Base-by-base conservation (phyloP, 2,113 vertebrate genomes). In the Acrocephalus arundinaceus region DNA sequence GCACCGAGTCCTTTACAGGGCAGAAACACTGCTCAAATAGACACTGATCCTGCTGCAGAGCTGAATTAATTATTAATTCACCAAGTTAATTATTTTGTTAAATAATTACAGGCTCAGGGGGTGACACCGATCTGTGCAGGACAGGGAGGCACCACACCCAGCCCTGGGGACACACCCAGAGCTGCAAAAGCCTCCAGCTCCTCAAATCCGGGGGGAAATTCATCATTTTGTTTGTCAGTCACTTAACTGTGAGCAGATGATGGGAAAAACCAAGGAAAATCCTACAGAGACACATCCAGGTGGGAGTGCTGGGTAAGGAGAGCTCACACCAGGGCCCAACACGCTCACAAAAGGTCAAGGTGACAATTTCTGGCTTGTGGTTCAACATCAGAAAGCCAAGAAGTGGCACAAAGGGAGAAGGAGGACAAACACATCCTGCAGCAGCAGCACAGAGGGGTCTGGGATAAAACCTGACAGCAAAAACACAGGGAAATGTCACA, bases 241-340 rank as follows among this genome's bases (percentile, higher is more conserved):
- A 9, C 68, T 41, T 17, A 6, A 20, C 58, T 84, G 73, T 1
- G 3, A 24, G 72, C 27, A 55, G 31, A 23, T 9, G 10, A 20
- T 0, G 16, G 43, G 54, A 25, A 55, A 51, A 73, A 1, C 8
- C 85, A 22, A 51, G 46, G 18, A 4, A 12, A 52, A 33, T 1
- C 1, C 27, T 6, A 0, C 59, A 58, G 21, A 43, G 73, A 5
- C 3, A 30, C 2, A 9, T 6, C 14, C 11, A 37, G 6, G 0
- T 5, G 13, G 46, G 31, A 35, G 17, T 1, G 1, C 18, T 2
- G 39, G 28, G 41, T 0, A 3, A 58, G 70, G 45, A 24, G 20
- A 59, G 33, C 21, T 41, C 9, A 35, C 71, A 5, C 4, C 23
- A 24, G 54, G 13, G 33, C 3, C n/a, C 6, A 7, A 15, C 14